A percentile compares a stretch with the other conserved stretches of the same genome.
Conservation (phyloP, 53 echinoderm and acorn worm species). For the Patiria pectinifera region DNA sequence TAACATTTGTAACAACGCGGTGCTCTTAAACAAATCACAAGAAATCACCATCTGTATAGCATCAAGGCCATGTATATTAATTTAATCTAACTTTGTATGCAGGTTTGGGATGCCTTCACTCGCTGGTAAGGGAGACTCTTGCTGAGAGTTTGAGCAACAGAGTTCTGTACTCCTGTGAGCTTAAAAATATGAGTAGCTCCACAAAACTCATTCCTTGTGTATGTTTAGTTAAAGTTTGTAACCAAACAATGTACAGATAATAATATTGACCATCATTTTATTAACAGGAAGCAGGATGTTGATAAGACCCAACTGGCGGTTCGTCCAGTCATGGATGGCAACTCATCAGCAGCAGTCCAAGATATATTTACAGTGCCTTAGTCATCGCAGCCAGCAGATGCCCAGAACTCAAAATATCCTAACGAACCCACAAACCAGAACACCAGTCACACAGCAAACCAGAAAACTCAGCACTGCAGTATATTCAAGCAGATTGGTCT, state of each 20-base stretch:
- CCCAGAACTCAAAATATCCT: background rate
- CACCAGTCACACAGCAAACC: background rate
- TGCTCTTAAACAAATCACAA: too few relatives aligned
- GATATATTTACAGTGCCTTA: background rate
- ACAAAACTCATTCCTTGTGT: too few relatives aligned
- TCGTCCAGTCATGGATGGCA: background rate
- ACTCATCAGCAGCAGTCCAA: background rate
- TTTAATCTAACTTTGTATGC: too few relatives aligned
- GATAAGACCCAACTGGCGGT: background rate
- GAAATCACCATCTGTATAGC: too few relatives aligned
- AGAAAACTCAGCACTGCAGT: background rate
- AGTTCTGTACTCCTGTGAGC: too few relatives aligned
- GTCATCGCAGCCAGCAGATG: background rate
- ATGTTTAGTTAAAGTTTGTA: too few relatives aligned
- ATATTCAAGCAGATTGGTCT: background rate
- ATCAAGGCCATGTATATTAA: too few relatives aligned
- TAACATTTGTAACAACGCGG: too few relatives aligned
- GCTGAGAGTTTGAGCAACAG: too few relatives aligned
- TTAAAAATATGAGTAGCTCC: too few relatives aligned
- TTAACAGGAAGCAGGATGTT: constrained; percentile 6
- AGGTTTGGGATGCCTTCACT: too few relatives aligned
- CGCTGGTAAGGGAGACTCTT: too few relatives aligned
- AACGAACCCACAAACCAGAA: background rate
- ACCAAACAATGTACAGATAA: background rate
- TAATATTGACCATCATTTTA: background rate